Base-by-base conservation (phyloP, 2,113 vertebrate species). In the Pithys albifrons region DNA sequence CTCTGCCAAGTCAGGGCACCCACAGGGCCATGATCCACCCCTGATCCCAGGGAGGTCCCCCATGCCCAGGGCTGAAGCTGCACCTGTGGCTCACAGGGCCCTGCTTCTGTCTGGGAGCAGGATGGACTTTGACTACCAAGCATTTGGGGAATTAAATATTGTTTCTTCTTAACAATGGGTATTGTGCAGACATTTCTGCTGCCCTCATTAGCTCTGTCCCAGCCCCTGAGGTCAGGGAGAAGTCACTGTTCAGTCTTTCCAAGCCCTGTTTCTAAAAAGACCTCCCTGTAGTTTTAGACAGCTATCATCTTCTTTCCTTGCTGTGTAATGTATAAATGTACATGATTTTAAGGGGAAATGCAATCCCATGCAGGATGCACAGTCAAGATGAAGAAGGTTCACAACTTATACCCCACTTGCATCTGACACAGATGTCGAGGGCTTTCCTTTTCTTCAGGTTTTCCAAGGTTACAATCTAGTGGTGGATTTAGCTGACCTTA, bases 11-110 rank as follows among this genome's bases (percentile, higher is more conserved):
- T 17, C 5, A 2, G 29, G 23, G 13, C 37, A 64, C 8, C 9
- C 6, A 1, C 0, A 0, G 31, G 14, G 12, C 25, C 7, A 19
- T 17, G 16, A 35, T 10, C 28, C 15, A 7, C 15, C 28, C 28
- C 31, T 7, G 6, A 28, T 14, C 19, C 70, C 22, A 46, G 33
- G 9, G 12, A 33, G 8, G 6, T 43, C 22, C 33, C 7, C 3
- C 17, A 12, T 57, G 13, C 18, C 25, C 4, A 4, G 33, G 33
- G 14, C 15, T 71, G 11, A 33, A 28, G 37, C 20, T 64, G 15
- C 24, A 6, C 19, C 6, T 0, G 19, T 62, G 52, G 1, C 8
- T 57, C 29, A 14, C 13, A 75, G 24, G 6, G 23, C 18, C 48
- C 28, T 76, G 15, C 11, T 52, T 2, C 46, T 62, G 37, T 2